phyloP scores from a whole-genome alignment of 1,140 invertebrate species.

The Conopomorpha cramerella region DNA sequence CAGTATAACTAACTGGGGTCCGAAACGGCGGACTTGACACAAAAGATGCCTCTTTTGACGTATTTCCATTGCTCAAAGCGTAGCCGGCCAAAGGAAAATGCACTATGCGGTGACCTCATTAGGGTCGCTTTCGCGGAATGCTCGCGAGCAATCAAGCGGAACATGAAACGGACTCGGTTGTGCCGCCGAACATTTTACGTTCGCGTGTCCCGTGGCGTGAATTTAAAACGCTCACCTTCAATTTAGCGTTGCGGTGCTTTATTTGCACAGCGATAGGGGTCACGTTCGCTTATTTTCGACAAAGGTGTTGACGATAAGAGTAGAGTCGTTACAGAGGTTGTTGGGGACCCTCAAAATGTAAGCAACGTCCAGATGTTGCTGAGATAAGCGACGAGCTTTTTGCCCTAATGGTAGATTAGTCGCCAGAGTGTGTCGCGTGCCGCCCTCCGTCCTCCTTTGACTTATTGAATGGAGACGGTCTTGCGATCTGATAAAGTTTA shows the following conservation, averaged over 20 bases:
- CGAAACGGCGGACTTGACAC: no score
- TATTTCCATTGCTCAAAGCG: no score
- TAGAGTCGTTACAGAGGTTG: constrained; percentile 47
- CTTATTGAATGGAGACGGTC: constrained; percentile 21
- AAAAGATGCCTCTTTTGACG: no score
- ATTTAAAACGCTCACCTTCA: not conserved
- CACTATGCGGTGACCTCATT: not conserved
- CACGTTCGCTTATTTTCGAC: constrained; percentile 15
- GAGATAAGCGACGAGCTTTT: constrained; percentile 47
- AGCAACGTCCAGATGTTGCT: constrained; percentile 50
- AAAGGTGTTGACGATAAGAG: constrained; percentile 28
- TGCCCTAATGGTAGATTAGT: constrained; percentile 47
- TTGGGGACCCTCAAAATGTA: constrained; percentile 48
- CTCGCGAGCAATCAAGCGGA: not conserved
- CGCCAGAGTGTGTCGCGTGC: constrained; percentile 22
- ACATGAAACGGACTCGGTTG: not conserved
- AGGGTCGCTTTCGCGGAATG: not conserved
- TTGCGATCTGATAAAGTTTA: constrained; percentile 12
- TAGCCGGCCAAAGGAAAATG: not conserved
- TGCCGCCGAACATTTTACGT: not conserved
- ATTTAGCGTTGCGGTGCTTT: no score
- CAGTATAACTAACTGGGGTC: no score
- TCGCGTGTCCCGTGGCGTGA: not conserved
- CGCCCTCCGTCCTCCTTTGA: constrained; percentile 11
- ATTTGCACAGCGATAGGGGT: constrained; percentile 13